A percentile compares a stretch with the other conserved stretches of the same genome.
Evolutionary conservation across 1,140 invertebrate genomes (phyloP).

Genomic region (Aplysia californica): DNA sequence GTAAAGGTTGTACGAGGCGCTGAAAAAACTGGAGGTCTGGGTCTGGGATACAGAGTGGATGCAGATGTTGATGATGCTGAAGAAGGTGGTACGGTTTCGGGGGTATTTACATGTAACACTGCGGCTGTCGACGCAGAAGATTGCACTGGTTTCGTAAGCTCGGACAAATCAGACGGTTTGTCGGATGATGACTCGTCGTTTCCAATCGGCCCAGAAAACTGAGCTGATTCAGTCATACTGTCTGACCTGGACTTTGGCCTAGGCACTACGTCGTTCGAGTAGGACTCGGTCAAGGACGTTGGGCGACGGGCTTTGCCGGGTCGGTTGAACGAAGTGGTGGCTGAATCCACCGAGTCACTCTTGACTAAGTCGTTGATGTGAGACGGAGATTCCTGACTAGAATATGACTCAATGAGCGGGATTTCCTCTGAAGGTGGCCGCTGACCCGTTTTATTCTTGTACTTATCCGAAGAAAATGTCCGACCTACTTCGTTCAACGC

Average conservation of each 20-base stretch:
- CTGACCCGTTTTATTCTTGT: background rate
- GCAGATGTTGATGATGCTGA: background rate
- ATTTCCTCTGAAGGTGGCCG: slow-evolving; percentile 30
- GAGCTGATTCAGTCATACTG: too few species aligned
- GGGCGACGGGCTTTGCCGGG: slow-evolving; percentile 49
- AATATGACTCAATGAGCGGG: slow-evolving; percentile 29
- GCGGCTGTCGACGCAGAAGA: background rate
- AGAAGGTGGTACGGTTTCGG: background rate
- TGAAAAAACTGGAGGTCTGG: slow-evolving; percentile 23
- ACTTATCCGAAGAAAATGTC: slow-evolving; percentile 1
- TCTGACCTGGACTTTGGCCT: background rate
- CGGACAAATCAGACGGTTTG: too few species aligned
- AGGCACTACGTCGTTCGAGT: slow-evolving; percentile 18
- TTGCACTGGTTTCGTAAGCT: background rate
- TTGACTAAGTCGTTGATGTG: slow-evolving; percentile 30
- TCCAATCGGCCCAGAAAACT: too few species aligned
- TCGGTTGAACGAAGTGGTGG: slow-evolving; percentile 54
- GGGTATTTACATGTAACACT: background rate
- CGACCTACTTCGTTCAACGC: background rate
- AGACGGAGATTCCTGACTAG: slow-evolving; percentile 20
- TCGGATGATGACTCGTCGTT: too few species aligned
- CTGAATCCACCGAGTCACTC: slow-evolving; percentile 29
- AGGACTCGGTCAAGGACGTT: slow-evolving; percentile 55
- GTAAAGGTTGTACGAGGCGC: slow-evolving; percentile 15
- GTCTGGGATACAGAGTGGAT: slow-evolving; percentile 28